Evolutionary conservation across 2,113 vertebrate species (phyloP), one percentile per base, ranked within the genome.

Genomic region (Nothoprocta pentlandii): DNA sequence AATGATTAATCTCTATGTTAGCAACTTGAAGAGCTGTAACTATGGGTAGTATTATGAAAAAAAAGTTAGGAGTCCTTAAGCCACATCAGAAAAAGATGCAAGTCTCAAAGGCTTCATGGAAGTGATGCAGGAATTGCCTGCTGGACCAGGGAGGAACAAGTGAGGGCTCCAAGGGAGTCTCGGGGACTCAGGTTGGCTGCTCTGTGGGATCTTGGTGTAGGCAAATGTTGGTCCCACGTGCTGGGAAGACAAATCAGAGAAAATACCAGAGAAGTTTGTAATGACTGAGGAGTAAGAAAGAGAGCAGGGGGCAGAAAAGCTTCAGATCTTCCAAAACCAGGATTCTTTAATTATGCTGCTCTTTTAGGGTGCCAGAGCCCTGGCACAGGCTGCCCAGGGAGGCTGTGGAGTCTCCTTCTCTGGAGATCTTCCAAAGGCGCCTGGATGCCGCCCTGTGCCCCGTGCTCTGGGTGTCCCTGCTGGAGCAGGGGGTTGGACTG

Each of bases 41-140:
- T 91, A n/a, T 16, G 63, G 21, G 17, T 78, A 36, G 5, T 56
- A 28, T 70, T 91, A 20, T 16, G 62, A 34, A 68, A 46, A 49
- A 49, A 49, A 49, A 17, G 5, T 28, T 58, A 32, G 16, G 34
- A 23, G 30, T 23, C n/a, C 21, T 84, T 51, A 71, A 89, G 59
- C 5, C 0, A 6, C 51, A 39, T 69, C 28, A 56, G 79, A 39
- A 39, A n/a, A 36, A 67, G 59, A 19, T 10, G 7, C 0, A 5
- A 6, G 6, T 22, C 30, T 15, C 42, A 44, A 82, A 54, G 69
- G 32, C 30, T 68, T 76, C 10, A 3, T 56, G 32, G 47, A 21
- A 42, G 17, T 80, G 32, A 34, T 0, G 0, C 39, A 30, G 34
- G 59, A 39, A 23, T 62, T 80, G 32, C n/a, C 32, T 51, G 6